Conservation (phyloP, 2,797 vertebrate species). For the Hirundo rustica region DNA sequence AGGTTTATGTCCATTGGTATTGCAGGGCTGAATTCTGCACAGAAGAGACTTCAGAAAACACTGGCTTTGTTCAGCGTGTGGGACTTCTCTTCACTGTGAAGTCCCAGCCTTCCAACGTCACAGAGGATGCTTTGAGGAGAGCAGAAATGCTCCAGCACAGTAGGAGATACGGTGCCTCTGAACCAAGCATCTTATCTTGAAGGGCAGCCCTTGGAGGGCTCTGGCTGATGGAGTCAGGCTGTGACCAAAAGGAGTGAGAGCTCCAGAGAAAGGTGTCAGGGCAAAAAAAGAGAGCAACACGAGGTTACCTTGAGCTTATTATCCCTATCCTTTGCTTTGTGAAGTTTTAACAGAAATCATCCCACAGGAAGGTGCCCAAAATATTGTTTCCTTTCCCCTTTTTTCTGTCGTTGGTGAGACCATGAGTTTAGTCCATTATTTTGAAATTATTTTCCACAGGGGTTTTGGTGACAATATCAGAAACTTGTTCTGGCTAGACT, state of each 20-base stretch:
- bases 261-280: not conserved
- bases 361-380: not conserved
- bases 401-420: not conserved
- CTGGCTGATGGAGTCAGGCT: not conserved
- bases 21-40: not conserved
- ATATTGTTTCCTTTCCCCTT: not conserved
- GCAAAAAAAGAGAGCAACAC: not conserved
- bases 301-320: not conserved
- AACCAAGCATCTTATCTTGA: not conserved
- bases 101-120: not conserved
- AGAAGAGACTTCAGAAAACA: not conserved
- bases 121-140: not conserved
- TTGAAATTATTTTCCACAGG: not conserved
- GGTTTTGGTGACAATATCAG: not conserved
- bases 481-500: not conserved
- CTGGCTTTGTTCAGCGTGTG: not conserved
- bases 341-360: not conserved
- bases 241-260: not conserved
- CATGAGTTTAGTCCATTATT: not conserved
- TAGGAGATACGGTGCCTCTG: fast-evolving
- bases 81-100: not conserved
- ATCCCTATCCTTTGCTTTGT: not conserved
- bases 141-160: not conserved
- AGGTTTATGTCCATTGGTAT: not conserved
- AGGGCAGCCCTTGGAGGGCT: not conserved